Evolutionary conservation across 1,140 invertebrate genomes (phyloP).

Genomic region (Drosophila sucinea): DNA sequence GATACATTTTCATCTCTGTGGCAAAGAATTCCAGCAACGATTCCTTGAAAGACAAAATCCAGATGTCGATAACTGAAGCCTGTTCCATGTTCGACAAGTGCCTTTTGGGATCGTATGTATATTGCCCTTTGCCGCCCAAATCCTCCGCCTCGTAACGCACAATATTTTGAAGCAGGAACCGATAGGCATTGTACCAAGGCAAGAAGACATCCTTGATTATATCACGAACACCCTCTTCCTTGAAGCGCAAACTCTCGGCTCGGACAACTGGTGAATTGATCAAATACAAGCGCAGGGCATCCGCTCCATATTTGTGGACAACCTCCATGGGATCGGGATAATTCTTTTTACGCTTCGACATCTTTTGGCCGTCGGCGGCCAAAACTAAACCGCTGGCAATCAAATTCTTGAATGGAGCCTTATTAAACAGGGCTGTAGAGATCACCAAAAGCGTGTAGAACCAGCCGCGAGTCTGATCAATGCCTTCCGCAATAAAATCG

Average conservation of each 20-base stretch:
- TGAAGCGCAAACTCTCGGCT: constrained; percentile 98
- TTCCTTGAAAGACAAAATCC: constrained; percentile 99
- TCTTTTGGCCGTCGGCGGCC: constrained; percentile 98
- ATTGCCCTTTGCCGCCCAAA: constrained; percentile 83
- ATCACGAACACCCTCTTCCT: constrained; percentile 98
- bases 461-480: constrained; percentile 99
- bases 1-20: constrained; percentile 96
- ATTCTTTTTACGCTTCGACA: constrained; percentile 99
- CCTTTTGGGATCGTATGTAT: constrained; percentile 87
- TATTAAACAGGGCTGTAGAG: constrained; percentile 97
- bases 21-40: constrained; percentile 94
- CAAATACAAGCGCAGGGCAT: constrained; percentile 97
- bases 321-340: constrained; percentile 98
- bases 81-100: constrained; percentile 72
- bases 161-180: constrained; percentile 97
- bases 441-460: constrained; percentile 99
- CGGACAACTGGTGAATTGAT: constrained; percentile 99
- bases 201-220: constrained; percentile 99
- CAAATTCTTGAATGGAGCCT: constrained; percentile 98
- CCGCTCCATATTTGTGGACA: constrained; percentile 97
- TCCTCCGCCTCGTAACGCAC: constrained; percentile 91
- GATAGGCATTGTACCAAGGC: constrained; percentile 99
- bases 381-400: constrained; percentile 98
- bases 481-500: constrained; percentile 99
- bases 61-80: constrained; percentile 97